Conservation (phyloP, 2,113 vertebrate species). For the Sardina pilchardus region DNA sequence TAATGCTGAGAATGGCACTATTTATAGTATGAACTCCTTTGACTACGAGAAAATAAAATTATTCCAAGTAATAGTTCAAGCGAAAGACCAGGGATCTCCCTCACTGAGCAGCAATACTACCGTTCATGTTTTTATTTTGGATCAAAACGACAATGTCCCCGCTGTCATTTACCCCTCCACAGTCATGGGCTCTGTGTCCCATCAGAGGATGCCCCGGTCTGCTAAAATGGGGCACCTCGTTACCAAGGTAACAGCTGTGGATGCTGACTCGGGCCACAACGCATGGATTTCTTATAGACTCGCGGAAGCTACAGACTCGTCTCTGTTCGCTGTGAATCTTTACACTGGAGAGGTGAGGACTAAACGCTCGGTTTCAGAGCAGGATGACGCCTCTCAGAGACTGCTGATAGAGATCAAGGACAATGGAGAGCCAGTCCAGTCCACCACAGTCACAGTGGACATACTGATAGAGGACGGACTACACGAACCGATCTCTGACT, state of each 20-base stretch:
- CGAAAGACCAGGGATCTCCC: slow-evolving; percentile 45
- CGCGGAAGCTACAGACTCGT: slow-evolving; percentile 59
- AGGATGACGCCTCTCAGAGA: slow-evolving; percentile 58
- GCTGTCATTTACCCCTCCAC: slow-evolving; percentile 43
- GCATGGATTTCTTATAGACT: slow-evolving; percentile 71
- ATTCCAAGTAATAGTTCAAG: slow-evolving; percentile 38
- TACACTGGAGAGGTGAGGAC: slow-evolving; percentile 72
- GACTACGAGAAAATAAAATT: slow-evolving; percentile 45
- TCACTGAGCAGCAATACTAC: slow-evolving; percentile 39
- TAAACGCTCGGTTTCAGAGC: slow-evolving; percentile 59
- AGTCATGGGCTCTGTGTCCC: slow-evolving; percentile 28
- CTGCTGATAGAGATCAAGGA: slow-evolving; percentile 70
- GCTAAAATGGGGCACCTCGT: slow-evolving; percentile 67
- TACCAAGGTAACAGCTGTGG: slow-evolving; percentile 70
- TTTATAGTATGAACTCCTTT: slow-evolving; percentile 46
- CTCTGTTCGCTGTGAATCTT: slow-evolving; percentile 64
- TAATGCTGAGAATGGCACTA: slow-evolving; percentile 71
- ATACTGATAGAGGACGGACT: slow-evolving; percentile 69
- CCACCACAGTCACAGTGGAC: slow-evolving; percentile 65
- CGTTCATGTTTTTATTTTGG: slow-evolving; percentile 43
- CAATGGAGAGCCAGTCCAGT: slow-evolving; percentile 68
- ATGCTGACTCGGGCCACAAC: slow-evolving; percentile 72
- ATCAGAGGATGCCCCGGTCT: slow-evolving; percentile 64
- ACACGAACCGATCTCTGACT: slow-evolving; percentile 62
- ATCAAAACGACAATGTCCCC: slow-evolving; percentile 41